Percentiles rank a stretch among this genome's conserved stretches.
Conservation (phyloP, 2,888 invertebrate species). For the Harpalus rubripes region DNA sequence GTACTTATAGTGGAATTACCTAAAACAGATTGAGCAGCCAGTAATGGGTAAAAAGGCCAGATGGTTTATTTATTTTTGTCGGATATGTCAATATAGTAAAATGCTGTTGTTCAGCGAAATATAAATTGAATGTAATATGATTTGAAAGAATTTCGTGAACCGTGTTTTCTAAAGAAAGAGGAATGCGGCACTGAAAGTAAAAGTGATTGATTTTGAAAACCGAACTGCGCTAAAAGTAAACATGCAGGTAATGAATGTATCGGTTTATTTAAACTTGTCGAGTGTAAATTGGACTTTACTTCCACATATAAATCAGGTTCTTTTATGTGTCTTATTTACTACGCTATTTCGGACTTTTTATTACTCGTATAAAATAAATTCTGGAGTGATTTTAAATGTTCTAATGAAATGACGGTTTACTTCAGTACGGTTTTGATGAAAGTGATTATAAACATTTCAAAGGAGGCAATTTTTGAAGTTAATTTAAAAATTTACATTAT, state of each 20-base stretch:
- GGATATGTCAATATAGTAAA: not conserved
- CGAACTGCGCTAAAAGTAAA: conserved; percentile 17
- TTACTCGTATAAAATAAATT: conserved; percentile 33
- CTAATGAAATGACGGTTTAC: conserved; percentile 17
- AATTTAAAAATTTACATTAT: conserved; percentile 38
- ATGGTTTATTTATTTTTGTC: too few species aligned
- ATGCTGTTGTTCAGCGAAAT: not conserved
- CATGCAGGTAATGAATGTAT: conserved; percentile 15
- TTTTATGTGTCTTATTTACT: conserved; percentile 35
- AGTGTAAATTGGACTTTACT: conserved; percentile 28
- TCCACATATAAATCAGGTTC: conserved; percentile 31
- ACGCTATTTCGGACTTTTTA: conserved; percentile 37
- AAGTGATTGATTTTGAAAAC: conserved; percentile 15
- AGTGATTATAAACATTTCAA: conserved; percentile 35
- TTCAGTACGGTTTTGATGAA: conserved; percentile 14
- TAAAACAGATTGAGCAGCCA: too few species aligned
- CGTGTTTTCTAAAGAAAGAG: not conserved
- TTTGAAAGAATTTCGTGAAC: not conserved
- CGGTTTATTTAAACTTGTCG: conserved; percentile 36
- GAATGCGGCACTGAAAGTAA: conserved; percentile 27
- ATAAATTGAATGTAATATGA: not conserved
- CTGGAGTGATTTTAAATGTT: conserved; percentile 24
- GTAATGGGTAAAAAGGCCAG: too few species aligned
- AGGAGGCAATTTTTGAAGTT: conserved; percentile 12
- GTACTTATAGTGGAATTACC: too few species aligned